Conservation (phyloP, 1,140 invertebrate species). For the Drosophila nasuta region DNA sequence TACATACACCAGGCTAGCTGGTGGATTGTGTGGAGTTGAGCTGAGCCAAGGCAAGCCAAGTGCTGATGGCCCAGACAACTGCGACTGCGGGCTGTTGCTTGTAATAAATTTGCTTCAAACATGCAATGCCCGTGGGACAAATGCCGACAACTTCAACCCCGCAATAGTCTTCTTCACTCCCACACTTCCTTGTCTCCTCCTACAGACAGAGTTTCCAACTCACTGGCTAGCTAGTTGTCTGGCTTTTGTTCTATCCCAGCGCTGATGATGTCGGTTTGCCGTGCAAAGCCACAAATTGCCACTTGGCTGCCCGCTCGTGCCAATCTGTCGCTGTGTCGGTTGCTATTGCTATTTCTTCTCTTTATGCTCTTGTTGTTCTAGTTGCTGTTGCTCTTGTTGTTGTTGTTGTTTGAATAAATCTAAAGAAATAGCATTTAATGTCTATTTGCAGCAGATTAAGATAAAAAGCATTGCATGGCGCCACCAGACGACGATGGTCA, state of each 20-base stretch:
- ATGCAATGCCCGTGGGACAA: slow-evolving; percentile 81
- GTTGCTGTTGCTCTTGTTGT: slow-evolving; percentile 25
- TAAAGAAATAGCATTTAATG: slow-evolving; percentile 84
- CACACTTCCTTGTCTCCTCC: neutral
- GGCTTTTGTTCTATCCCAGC: slow-evolving; percentile 76
- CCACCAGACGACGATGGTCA: slow-evolving; percentile 33
- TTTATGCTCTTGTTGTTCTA: slow-evolving; percentile 36
- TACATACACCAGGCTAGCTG: slow-evolving; percentile 24
- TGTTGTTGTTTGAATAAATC: slow-evolving; percentile 74
- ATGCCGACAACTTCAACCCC: slow-evolving; percentile 59
- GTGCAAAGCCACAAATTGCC: slow-evolving; percentile 82
- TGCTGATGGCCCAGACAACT: slow-evolving; percentile 79
- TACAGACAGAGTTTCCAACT: slow-evolving; percentile 8
- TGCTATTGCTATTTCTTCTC: slow-evolving; percentile 32
- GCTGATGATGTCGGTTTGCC: slow-evolving; percentile 82
- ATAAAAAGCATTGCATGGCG: slow-evolving; percentile 75
- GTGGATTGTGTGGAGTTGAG: slow-evolving; percentile 8
- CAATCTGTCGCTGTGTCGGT: slow-evolving; percentile 73
- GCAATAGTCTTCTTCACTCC: neutral
- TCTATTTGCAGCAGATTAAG: slow-evolving; percentile 83
- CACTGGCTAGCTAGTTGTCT: slow-evolving; percentile 38
- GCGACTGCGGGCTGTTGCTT: slow-evolving; percentile 74
- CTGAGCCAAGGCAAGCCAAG: slow-evolving; percentile 43
- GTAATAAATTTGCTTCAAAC: slow-evolving; percentile 83
- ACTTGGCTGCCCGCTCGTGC: slow-evolving; percentile 81